Conservation (phyloP, 1,140 invertebrate species). For the Leptopilina clavipes region DNA sequence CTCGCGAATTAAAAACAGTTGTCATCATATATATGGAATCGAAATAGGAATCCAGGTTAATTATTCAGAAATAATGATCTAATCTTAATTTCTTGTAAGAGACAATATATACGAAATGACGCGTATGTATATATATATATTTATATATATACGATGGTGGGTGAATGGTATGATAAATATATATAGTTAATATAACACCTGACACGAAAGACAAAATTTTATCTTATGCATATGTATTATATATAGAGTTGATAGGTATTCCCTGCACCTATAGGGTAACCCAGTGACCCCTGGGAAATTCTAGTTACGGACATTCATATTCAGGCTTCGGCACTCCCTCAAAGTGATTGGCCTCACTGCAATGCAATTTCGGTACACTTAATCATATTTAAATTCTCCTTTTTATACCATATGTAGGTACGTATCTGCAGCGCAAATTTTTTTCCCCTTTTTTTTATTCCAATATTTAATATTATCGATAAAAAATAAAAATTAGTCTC, state of each 20-base stretch:
- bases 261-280: constrained; percentile 23
- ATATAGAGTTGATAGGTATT: background rate
- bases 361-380: constrained; percentile 15
- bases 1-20: too few species aligned
- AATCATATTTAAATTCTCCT: background rate
- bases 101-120: too few species aligned
- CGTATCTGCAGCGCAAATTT: too few species aligned
- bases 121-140: too few species aligned
- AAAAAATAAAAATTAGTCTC: too few species aligned
- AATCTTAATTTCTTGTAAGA: background rate
- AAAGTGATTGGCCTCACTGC: constrained; percentile 24
- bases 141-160: too few species aligned
- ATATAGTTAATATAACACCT: background rate
- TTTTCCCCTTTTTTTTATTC: too few species aligned
- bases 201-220: constrained; percentile 31
- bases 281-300: constrained; percentile 32
- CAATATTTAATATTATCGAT: too few species aligned
- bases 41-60: constrained; percentile 7
- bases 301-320: constrained; percentile 5
- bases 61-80: constrained; percentile 10
- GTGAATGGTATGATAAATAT: background rate
- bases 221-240: background rate
- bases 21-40: too few species aligned
- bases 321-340: constrained; percentile 30
- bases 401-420: background rate